Conservation (phyloP, 2,888 invertebrate genomes). For the Galeopsomyia nigrocyanea region DNA sequence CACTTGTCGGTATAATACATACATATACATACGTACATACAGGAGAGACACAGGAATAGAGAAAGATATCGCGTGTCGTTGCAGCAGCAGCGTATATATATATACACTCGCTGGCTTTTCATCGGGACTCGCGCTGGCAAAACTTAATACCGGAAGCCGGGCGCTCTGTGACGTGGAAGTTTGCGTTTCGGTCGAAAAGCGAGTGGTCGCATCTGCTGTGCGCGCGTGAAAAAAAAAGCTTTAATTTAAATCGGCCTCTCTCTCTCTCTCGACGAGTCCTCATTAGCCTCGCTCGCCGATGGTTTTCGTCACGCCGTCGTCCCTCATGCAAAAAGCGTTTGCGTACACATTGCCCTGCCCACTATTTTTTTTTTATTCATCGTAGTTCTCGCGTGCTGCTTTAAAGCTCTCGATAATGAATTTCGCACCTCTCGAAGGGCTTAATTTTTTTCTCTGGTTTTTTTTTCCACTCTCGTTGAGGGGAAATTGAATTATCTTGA, state of each 20-base stretch:
- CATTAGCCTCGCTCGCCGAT: conserved; percentile 30
- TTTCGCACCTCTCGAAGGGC: conserved; percentile 3
- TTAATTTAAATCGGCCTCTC: conserved; percentile 47
- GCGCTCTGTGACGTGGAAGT: conserved; percentile 46
- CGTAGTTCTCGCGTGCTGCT: neutral
- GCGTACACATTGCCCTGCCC: neutral
- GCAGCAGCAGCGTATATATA: too few species aligned
- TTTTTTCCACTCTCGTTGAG: neutral
- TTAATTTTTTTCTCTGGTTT: neutral
- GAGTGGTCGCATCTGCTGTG: conserved; percentile 7
- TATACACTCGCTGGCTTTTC: too few species aligned
- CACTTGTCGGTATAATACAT: too few species aligned
- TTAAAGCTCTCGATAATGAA: conserved; percentile 17
- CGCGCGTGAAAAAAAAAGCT: conserved; percentile 33
- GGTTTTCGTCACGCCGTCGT: neutral
- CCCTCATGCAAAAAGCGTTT: neutral
- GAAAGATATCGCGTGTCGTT: too few species aligned
- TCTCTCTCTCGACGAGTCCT: conserved; percentile 6
- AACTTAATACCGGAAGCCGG: conserved; percentile 43
- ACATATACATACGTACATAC: too few species aligned
- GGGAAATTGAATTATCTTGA: conserved; percentile 30
- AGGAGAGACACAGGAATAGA: too few species aligned
- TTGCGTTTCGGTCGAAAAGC: conserved; percentile 45
- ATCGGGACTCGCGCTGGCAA: conserved; percentile 1
- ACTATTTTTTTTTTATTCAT: neutral